phyloP scores from a whole-genome alignment of 2,888 invertebrate genomes.

The Eupithecia dodoneata region DNA sequence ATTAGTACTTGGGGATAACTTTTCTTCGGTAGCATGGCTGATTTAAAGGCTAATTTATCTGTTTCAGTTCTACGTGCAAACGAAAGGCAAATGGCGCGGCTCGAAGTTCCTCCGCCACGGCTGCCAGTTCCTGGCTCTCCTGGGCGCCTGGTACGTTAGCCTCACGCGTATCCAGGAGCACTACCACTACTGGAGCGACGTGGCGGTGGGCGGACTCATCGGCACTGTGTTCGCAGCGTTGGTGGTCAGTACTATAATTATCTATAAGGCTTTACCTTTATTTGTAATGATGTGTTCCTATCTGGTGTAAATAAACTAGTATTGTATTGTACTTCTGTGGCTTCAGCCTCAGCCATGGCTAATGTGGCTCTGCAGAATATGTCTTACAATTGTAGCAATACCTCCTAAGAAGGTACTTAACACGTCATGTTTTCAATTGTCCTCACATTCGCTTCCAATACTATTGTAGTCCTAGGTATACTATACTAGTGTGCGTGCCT shows the following conservation, averaged over 20 bases:
- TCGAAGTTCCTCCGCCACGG: conserved; percentile 89
- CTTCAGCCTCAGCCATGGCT: no score
- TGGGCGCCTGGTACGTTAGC: conserved; percentile 89
- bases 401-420: no score
- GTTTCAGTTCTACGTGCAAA: conserved; percentile 90
- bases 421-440: no score
- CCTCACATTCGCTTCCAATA: no score
- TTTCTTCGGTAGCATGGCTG: not conserved
- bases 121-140: conserved; percentile 87
- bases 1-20: not conserved
- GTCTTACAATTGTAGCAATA: no score
- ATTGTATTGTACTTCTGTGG: no score
- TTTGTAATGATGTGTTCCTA: no score
- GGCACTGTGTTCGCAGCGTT: conserved; percentile 84
- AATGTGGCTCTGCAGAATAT: no score
- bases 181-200: conserved; percentile 96
- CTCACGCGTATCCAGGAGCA: conserved; percentile 93
- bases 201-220: conserved; percentile 87
- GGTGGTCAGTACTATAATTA: conserved; percentile 62
- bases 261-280: no score
- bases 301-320: no score
- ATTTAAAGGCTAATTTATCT: not conserved
- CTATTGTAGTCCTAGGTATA: no score
- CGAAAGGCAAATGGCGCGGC: conserved; percentile 89
- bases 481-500: no score